phyloP scores from a whole-genome alignment of 2,888 invertebrate genomes.

The Oligia strigilis region DNA sequence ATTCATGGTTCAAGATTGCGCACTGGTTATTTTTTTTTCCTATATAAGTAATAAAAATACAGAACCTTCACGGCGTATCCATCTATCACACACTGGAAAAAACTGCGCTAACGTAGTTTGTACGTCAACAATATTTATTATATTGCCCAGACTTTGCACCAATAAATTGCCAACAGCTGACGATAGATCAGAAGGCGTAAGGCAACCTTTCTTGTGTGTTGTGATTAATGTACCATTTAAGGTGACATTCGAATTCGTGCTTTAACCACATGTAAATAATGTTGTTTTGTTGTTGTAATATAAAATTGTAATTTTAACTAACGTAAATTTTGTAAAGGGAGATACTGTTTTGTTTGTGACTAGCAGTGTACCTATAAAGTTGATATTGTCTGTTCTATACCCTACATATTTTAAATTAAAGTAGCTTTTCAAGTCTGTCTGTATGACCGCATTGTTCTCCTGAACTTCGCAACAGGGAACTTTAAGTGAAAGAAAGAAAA shows the following conservation, averaged over 20 bases:
- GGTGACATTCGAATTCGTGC: constrained; percentile 19
- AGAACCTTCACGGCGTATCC: neutral
- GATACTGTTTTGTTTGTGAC: constrained; percentile 5
- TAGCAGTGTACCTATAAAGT: neutral
- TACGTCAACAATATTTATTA: constrained; percentile 14
- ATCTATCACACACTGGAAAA: neutral
- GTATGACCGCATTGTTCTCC: neutral
- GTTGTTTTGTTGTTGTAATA: constrained; percentile 15
- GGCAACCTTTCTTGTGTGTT: constrained; percentile 25
- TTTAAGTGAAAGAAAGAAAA: no score
- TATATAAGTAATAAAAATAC: no score
- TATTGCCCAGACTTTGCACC: neutral
- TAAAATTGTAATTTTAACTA: constrained; percentile 1
- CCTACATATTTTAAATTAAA: neutral
- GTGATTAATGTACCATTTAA: constrained; percentile 34
- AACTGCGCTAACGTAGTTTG: neutral
- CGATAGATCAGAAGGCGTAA: constrained; percentile 18
- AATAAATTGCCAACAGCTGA: constrained; percentile 2
- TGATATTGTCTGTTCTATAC: neutral
- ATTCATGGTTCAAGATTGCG: no score
- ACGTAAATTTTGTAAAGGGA: neutral
- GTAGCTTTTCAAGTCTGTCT: neutral
- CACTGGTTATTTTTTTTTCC: neutral
- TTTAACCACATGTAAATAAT: constrained; percentile 37
- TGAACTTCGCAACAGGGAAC: neutral